Percentiles rank a stretch among this genome's conserved stretches.
These are phyloP conservation scores for Hoplostethus atlanticus DNA, from an alignment of 2,797 vertebrate species.

Conservation along the genomic window DNA sequence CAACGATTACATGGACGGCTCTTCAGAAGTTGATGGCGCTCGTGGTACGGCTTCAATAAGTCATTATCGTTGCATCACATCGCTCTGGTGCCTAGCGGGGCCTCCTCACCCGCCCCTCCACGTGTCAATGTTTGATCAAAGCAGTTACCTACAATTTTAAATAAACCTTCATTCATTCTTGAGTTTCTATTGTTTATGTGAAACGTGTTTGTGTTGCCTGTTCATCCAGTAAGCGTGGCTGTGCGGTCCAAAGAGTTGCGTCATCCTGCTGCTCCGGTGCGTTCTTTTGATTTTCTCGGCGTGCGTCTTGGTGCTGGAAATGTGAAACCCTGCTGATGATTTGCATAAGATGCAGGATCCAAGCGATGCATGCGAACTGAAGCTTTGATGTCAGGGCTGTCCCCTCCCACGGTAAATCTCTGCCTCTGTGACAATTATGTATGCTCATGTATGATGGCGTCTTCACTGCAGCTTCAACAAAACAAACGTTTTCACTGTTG, in stretches of 20 bases:
- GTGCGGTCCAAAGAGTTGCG: conserved; percentile 18
- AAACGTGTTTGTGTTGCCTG: neutral
- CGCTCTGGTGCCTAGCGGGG: conserved; percentile 23
- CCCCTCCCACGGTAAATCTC: conserved; percentile 46
- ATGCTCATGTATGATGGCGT: conserved; percentile 4
- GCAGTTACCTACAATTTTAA: conserved; percentile 38
- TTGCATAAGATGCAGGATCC: conserved; percentile 57
- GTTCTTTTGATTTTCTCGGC: conserved; percentile 28
- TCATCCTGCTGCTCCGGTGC: conserved; percentile 19
- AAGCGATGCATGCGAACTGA: conserved; percentile 28
- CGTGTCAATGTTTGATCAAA: conserved; percentile 60
- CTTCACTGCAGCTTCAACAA: conserved; percentile 19
- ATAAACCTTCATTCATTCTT: conserved; percentile 32
- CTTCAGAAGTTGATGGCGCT: conserved; percentile 40
- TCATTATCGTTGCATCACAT: conserved; percentile 58
- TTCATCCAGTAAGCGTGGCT: conserved; percentile 12
- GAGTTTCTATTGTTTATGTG: conserved; percentile 9
- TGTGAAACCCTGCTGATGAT: conserved; percentile 46
- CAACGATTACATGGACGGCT: conserved; percentile 45
- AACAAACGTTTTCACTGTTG: too few relatives aligned
- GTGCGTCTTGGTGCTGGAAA: conserved; percentile 31
- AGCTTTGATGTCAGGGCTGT: conserved; percentile 54
- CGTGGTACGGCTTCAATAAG: conserved; percentile 42
- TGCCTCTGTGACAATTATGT: conserved; percentile 34
- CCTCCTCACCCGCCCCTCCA: conserved; percentile 31